Conservation (phyloP, 2,888 invertebrate species). For the Brachyopa scutellaris region DNA sequence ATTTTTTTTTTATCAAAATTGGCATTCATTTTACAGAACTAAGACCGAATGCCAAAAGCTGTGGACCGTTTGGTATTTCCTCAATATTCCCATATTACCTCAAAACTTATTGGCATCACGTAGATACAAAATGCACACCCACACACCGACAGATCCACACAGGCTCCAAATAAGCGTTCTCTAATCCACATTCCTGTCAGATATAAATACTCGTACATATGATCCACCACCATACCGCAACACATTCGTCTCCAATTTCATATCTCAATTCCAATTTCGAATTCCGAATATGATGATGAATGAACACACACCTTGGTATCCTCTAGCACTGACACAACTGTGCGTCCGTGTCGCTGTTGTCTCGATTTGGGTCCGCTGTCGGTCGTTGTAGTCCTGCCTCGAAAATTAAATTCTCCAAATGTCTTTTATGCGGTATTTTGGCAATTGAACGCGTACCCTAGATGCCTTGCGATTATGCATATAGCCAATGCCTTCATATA, state of each 20-base stretch:
- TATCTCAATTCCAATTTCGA: conserved; percentile 56
- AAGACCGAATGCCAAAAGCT: not conserved
- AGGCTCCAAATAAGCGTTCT: not conserved
- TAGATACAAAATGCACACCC: not conserved
- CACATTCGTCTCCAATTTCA: conserved; percentile 34
- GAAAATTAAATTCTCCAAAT: conserved; percentile 66
- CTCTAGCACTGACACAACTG: not conserved
- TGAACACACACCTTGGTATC: conserved; percentile 43
- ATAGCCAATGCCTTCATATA: not conserved
- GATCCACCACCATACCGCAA: conserved; percentile 11
- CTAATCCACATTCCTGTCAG: conserved; percentile 15
- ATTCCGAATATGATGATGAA: conserved; percentile 57
- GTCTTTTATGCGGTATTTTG: conserved; percentile 55
- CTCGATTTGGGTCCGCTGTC: not conserved
- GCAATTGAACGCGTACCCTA: conserved; percentile 2
- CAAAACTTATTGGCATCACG: not conserved
- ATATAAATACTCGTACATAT: conserved; percentile 42
- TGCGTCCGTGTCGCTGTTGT: not conserved
- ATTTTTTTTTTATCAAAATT: conserved; percentile 6
- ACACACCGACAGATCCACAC: not conserved
- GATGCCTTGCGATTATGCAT: conserved; percentile 6
- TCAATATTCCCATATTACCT: not conserved
- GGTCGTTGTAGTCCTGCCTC: too few species aligned
- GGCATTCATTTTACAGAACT: not conserved
- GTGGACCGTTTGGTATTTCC: not conserved